A percentile compares a stretch with the other conserved stretches of the same genome.
Evolutionary conservation across 2,797 vertebrate genomes (phyloP).

Genomic region (Diplodus sargus): DNA sequence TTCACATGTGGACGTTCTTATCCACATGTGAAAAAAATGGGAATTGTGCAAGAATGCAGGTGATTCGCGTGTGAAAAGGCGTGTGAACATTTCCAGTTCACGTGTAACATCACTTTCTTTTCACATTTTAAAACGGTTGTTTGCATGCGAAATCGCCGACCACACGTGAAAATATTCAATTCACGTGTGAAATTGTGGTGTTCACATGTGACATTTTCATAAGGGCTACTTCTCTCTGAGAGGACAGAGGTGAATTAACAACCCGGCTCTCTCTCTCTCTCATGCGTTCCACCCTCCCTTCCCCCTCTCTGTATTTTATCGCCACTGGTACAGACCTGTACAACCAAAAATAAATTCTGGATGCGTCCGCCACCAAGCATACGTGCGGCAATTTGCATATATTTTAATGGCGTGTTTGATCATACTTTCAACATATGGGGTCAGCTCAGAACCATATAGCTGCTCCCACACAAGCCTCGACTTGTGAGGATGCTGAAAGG

Average conservation of each 20-base stretch:
- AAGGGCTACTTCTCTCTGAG: slow-evolving; percentile 8
- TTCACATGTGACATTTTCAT: neutral
- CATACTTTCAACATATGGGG: neutral
- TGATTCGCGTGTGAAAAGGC: too few relatives aligned
- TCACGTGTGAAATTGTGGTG: too few relatives aligned
- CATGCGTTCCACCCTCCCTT: slow-evolving; percentile 11
- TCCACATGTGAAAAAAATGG: too few relatives aligned
- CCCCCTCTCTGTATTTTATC: slow-evolving; percentile 34
- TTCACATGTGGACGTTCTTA: too few relatives aligned
- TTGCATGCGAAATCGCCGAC: too few relatives aligned
- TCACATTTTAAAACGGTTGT: too few relatives aligned
- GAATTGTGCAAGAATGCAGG: too few relatives aligned
- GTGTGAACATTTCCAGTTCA: too few relatives aligned
- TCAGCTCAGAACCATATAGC: neutral
- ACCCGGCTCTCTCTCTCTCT: slow-evolving; percentile 30
- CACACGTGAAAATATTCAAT: too few relatives aligned
- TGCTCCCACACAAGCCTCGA: slow-evolving; percentile 14
- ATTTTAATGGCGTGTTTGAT: slow-evolving; percentile 21
- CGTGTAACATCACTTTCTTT: too few relatives aligned
- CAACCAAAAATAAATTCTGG: slow-evolving; percentile 36
- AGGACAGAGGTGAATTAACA: slow-evolving; percentile 46
- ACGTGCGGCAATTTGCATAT: slow-evolving; percentile 15
- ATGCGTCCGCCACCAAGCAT: slow-evolving; percentile 5
- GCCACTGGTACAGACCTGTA: slow-evolving; percentile 9
- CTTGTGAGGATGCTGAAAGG: slow-evolving; percentile 28